Conservation (phyloP, 2,888 invertebrate genomes). For the Mantis religiosa region DNA sequence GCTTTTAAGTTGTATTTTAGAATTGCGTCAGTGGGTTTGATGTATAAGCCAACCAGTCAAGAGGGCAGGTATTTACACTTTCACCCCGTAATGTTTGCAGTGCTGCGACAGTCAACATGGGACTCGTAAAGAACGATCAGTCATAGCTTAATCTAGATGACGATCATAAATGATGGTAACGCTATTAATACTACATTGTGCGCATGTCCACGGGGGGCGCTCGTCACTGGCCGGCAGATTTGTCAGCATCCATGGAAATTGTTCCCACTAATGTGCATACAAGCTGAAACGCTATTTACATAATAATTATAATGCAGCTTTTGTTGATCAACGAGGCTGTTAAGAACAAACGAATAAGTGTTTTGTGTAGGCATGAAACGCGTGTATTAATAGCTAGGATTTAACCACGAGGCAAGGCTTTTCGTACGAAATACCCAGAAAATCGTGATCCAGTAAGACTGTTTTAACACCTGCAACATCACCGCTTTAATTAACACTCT, state of each 20-base stretch:
- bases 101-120: background rate
- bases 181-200: background rate
- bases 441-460: no score
- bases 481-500: no score
- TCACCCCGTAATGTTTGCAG: background rate
- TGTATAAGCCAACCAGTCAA: background rate
- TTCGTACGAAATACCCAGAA: no score
- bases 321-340: background rate
- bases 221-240: background rate
- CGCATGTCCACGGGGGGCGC: background rate
- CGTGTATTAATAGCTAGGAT: no score
- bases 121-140: background rate
- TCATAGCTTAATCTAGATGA: background rate
- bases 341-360: no score
- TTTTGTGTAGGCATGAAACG: no score
- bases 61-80: background rate
- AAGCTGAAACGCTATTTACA: background rate
- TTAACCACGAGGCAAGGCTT: no score
- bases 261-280: background rate
- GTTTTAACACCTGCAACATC: no score
- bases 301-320: background rate
- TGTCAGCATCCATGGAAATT: background rate
- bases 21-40: background rate
- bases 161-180: background rate
- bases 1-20: no score